Evolutionary conservation across 92 coral and sea anemone genomes (phyloP).

Genomic region (Actinernus sp.): DNA sequence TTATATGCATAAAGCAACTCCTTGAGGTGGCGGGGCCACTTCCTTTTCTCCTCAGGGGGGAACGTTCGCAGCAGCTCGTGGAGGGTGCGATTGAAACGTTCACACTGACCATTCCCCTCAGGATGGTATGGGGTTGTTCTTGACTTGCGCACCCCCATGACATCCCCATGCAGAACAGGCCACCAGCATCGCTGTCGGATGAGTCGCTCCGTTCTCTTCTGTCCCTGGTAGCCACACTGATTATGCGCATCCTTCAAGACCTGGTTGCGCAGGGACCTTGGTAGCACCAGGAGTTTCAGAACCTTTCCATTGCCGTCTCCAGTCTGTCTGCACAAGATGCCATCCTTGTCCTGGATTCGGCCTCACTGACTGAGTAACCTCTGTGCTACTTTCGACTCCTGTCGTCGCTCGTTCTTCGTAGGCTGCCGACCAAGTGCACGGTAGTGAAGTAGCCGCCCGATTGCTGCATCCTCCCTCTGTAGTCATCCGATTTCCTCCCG

Average conservation of each 20-base stretch:
- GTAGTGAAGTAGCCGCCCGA: no score
- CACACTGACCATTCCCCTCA: no score
- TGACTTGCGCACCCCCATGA: constrained; percentile 50
- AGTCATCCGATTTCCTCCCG: constrained; percentile 8
- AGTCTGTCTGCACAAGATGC: constrained; percentile 32
- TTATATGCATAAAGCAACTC: constrained; percentile 77
- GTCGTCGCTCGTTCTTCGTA: neutral
- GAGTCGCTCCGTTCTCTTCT: constrained; percentile 49
- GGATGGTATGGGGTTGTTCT: no score
- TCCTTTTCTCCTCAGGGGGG: constrained; percentile 33
- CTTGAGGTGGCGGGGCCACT: constrained; percentile 72
- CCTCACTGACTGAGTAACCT: constrained; percentile 39
- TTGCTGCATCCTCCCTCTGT: constrained; percentile 22
- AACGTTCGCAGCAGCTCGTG: constrained; percentile 62
- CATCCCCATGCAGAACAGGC: constrained; percentile 61
- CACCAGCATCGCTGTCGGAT: constrained; percentile 58
- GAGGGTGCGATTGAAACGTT: constrained; percentile 54
- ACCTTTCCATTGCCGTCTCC: constrained; percentile 16
- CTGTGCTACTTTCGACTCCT: constrained; percentile 3
- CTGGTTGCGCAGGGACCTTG: constrained; percentile 16
- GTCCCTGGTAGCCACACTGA: constrained; percentile 63
- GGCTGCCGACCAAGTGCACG: no score
- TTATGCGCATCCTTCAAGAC: constrained; percentile 42
- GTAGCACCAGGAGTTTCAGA: constrained; percentile 27
- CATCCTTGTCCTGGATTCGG: constrained; percentile 27